phyloP scores from a whole-genome alignment of 2,888 invertebrate species.

The Ochropleura plecta region DNA sequence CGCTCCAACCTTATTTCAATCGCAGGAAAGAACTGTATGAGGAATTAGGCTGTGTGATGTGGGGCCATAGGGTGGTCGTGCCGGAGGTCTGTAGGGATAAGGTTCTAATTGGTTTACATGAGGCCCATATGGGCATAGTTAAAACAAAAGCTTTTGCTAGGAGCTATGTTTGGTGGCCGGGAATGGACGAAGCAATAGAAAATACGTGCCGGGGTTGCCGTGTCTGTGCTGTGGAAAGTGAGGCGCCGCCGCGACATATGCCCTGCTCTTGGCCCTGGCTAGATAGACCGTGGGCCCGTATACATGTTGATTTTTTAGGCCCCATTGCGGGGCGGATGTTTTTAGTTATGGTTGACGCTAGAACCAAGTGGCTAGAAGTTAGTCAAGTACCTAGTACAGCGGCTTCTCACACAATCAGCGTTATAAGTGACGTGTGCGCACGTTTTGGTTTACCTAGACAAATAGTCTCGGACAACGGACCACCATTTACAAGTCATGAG shows the following conservation, averaged over 20 bases:
- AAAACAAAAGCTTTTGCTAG: slow-evolving; percentile 45
- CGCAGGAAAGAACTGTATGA: too few species aligned
- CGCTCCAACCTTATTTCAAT: too few species aligned
- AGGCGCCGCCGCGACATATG: not conserved
- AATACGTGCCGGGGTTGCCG: not conserved
- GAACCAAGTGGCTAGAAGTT: not conserved
- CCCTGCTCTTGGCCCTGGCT: slow-evolving; percentile 2
- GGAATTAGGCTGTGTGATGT: too few species aligned
- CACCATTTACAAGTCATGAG: not conserved
- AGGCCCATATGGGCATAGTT: slow-evolving; percentile 49
- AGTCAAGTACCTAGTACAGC: not conserved
- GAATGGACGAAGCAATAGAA: not conserved
- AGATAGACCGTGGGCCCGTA: not conserved
- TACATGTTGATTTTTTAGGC: not conserved
- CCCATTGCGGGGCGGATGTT: not conserved
- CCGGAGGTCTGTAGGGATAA: too few species aligned
- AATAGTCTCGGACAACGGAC: not conserved
- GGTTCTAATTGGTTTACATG: slow-evolving; percentile 22
- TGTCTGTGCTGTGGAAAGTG: too few species aligned
- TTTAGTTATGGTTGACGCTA: not conserved
- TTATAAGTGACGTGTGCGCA: not conserved
- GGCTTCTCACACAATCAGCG: not conserved
- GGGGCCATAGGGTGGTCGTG: too few species aligned
- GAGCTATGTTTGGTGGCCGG: too few species aligned
- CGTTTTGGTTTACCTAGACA: not conserved